Evolutionary conservation across 2,113 vertebrate species (phyloP), one percentile per base, ranked within the genome.

Genomic region (Amazona guildingii): DNA sequence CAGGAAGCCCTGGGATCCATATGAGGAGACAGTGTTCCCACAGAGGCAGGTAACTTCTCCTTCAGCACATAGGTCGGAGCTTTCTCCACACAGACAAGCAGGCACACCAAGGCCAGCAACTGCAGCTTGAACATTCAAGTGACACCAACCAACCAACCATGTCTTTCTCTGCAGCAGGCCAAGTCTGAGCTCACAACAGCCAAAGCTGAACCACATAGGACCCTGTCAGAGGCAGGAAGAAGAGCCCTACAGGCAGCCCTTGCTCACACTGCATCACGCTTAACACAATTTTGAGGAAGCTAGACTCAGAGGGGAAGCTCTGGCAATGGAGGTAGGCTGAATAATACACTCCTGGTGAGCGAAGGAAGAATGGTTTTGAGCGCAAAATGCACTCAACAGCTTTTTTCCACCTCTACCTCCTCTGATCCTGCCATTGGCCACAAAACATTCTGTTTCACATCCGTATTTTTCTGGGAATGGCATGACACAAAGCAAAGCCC

Each of bases 381-480:
- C 0, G 0, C 48, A 62, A 86, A 35, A 92, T 61, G 57, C n/a
- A 23, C 57, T 46, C 28, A 0, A 41, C n/a, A 69, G 70, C 67
- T 76, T 88, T 96, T 92, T 89, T 66, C 59, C 27, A 79, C 59
- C 83, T 94, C 78, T 63, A 29, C 18, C 83, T 86, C 82, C 78
- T 82, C 19, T 87, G 77, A 80, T 74, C 63, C 74, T 62, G 61
- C 48, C 73, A 87, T 69, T 48, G 19, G 75, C 61, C 69, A 83
- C 80, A 90, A 61, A 77, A 46, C 4, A 4, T 69, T 76, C 61
- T 23, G 54, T 79, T 95, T 91, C 78, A 96, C 67, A 90, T 95
- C 74, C 62, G 23, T 89, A 76, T 91, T 94, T 85, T 94, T 77
- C 77, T 94, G 92, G 70, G 67, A 92, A 89, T 82, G 83, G 73